A percentile compares a stretch with the other conserved stretches of the same genome.
Evolutionary conservation across 1,140 invertebrate genomes (phyloP).

Genomic region (Pantala flavescens): DNA sequence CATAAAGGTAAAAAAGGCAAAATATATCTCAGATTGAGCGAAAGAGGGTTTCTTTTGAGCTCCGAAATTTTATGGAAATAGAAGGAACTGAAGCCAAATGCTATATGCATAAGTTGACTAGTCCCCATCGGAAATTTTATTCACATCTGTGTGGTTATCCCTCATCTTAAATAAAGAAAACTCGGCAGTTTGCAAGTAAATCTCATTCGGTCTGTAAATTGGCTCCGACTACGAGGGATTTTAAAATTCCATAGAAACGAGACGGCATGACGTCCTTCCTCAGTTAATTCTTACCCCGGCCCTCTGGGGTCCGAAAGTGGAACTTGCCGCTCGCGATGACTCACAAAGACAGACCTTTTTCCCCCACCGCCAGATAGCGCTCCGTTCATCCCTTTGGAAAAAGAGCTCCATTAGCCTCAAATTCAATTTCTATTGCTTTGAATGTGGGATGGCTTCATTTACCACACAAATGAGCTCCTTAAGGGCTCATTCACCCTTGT

Average conservation of each 20-base stretch:
- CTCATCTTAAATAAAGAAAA: not conserved
- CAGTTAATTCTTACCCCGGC: conserved; percentile 4
- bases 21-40: no score
- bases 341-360: not conserved
- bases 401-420: not conserved
- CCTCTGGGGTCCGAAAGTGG: not conserved
- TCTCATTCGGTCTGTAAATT: not conserved
- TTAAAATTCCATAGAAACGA: conserved; percentile 2
- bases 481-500: not conserved
- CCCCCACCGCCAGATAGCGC: not conserved
- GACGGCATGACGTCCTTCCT: conserved; percentile 2
- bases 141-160: not conserved
- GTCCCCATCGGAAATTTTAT: conserved; percentile 1
- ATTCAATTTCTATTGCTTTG: conserved; percentile 3
- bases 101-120: not conserved
- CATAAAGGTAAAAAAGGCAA: no score
- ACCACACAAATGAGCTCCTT: not conserved
- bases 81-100: no score
- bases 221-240: not conserved
- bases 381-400: not conserved
- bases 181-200: not conserved
- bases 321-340: not conserved
- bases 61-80: no score
- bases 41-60: no score
- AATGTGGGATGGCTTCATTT: conserved; percentile 6